Conservation (phyloP, 2,797 vertebrate species). For the Mycteria americana region DNA sequence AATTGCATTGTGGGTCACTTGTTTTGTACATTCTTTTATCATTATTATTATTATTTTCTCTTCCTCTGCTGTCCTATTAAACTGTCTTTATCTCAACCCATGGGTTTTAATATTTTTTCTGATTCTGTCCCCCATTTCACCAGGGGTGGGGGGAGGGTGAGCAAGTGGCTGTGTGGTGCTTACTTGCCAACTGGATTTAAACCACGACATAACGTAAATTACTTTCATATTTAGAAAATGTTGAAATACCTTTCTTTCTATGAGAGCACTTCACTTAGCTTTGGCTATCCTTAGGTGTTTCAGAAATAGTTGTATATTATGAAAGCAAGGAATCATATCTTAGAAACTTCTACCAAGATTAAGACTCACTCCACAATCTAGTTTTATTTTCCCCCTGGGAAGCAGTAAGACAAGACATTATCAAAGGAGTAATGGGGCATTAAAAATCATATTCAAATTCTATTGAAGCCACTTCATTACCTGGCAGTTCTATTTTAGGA, state of each 20-base stretch:
- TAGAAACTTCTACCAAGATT: background rate
- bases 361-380: background rate
- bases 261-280: background rate
- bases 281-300: background rate
- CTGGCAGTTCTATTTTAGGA: background rate
- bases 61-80: no score
- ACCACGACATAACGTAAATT: background rate
- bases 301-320: background rate
- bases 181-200: no score
- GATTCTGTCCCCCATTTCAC: no score
- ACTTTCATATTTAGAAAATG: background rate
- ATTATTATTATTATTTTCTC: no score
- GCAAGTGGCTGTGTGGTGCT: no score
- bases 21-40: no score
- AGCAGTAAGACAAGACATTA: background rate
- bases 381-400: background rate
- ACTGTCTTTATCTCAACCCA: no score
- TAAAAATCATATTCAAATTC: background rate
- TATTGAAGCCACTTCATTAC: background rate
- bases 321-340: background rate
- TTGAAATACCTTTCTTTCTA: background rate
- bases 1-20: no score
- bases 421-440: background rate
- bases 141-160: no score
- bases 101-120: no score